phyloP scores from a whole-genome alignment of 1,140 invertebrate genomes.

The Nautilus pompilius region DNA sequence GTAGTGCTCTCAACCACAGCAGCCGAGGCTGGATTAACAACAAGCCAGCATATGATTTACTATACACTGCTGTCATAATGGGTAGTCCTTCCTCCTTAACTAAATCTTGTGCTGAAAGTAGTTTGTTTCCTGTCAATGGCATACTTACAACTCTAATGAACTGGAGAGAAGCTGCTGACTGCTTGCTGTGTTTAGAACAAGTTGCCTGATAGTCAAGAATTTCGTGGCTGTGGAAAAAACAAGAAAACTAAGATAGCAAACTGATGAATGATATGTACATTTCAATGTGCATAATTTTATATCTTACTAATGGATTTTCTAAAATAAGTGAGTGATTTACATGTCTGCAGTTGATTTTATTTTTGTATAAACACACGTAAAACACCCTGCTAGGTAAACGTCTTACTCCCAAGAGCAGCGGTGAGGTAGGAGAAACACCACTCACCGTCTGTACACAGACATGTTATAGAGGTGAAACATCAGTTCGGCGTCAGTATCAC shows the following conservation, averaged over 20 bases:
- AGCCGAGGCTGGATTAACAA: not conserved
- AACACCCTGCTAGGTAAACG: not conserved
- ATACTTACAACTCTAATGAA: conserved; percentile 26
- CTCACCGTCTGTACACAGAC: conserved; percentile 21
- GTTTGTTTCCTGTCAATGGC: not conserved
- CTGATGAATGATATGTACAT: not conserved
- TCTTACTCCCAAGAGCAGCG: not conserved
- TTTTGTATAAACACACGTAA: not conserved
- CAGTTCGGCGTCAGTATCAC: conserved; percentile 26
- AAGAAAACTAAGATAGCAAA: not conserved
- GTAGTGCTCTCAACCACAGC: not conserved
- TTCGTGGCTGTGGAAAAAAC: conserved; percentile 22
- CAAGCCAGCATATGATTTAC: not conserved
- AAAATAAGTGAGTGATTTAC: not conserved
- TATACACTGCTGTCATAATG: not conserved
- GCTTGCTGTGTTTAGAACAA: conserved; percentile 17
- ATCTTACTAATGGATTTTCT: not conserved
- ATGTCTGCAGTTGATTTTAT: not conserved
- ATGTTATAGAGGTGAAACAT: conserved; percentile 25
- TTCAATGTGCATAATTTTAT: not conserved
- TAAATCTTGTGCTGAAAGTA: not conserved
- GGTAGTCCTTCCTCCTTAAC: not conserved
- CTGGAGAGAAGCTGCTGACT: conserved; percentile 22
- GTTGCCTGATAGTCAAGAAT: conserved; percentile 36
- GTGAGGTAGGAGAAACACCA: not conserved